These are phyloP conservation scores for Isoperla grammatica DNA, from an alignment of 2,888 invertebrate species.

Conservation along the genomic window DNA sequence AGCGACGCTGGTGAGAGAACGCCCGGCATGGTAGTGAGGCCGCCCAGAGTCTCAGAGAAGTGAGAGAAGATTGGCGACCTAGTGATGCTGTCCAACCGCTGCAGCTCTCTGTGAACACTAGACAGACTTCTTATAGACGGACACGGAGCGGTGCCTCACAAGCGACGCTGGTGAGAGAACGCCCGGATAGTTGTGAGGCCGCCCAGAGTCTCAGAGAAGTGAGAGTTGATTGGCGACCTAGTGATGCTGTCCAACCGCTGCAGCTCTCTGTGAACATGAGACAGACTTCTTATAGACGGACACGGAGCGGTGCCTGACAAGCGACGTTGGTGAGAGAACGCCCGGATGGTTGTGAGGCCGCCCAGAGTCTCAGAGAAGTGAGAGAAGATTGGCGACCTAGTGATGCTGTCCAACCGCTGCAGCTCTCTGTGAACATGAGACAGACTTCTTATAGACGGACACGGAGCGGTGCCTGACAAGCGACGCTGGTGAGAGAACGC, in stretches of 20 bases:
- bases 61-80: constrained; percentile 70
- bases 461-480: constrained; percentile 55
- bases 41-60: constrained; percentile 68
- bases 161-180: constrained; percentile 66
- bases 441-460: too few relatives aligned
- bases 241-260: too few relatives aligned
- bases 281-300: too few relatives aligned
- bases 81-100: constrained; percentile 68
- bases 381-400: constrained; percentile 67
- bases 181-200: constrained; percentile 68
- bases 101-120: constrained; percentile 57
- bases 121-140: too few relatives aligned
- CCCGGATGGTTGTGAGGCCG: constrained; percentile 69
- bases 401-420: constrained; percentile 69
- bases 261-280: too few relatives aligned
- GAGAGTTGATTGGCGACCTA: too few relatives aligned
- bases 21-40: constrained; percentile 63
- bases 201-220: too few relatives aligned
- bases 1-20: constrained; percentile 61
- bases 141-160: constrained; percentile 55
- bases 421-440: constrained; percentile 54
- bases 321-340: constrained; percentile 59
- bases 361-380: constrained; percentile 69
- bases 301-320: constrained; percentile 61
- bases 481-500: constrained; percentile 60